Conservation (phyloP, 2,888 invertebrate genomes). For the Caenorhabditis uteleia region DNA sequence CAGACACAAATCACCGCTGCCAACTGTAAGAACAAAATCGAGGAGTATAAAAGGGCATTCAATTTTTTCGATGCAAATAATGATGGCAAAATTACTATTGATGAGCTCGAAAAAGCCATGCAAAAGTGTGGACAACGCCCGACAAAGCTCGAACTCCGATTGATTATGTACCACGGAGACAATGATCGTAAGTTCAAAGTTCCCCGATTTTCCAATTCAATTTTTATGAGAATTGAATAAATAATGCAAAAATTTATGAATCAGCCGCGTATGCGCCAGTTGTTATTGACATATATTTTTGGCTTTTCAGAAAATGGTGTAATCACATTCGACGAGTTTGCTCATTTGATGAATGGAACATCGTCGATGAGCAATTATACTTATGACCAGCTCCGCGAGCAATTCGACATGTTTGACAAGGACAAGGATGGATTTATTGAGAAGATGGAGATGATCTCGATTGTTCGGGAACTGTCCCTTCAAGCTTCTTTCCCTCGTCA, state of each 20-base stretch:
- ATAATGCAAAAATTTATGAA: slow-evolving; percentile 1
- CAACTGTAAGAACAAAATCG: slow-evolving; percentile 34
- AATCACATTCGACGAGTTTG: slow-evolving; percentile 68
- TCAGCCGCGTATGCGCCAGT: too few species aligned
- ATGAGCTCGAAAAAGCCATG: slow-evolving; percentile 65
- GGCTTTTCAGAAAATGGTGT: slow-evolving; percentile 67
- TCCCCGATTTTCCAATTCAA: background rate
- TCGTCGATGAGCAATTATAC: slow-evolving; percentile 49
- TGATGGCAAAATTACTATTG: slow-evolving; percentile 65
- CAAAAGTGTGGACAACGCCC: slow-evolving; percentile 66
- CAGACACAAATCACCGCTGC: slow-evolving; percentile 21
- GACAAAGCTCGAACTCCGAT: slow-evolving; percentile 61
- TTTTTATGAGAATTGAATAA: background rate
- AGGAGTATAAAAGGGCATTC: slow-evolving; percentile 65
- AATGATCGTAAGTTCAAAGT: slow-evolving; percentile 64
- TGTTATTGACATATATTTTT: too few species aligned
- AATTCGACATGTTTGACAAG: slow-evolving; percentile 67
- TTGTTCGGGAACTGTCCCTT: slow-evolving; percentile 62
- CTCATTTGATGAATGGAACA: slow-evolving; percentile 57
- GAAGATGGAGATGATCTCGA: slow-evolving; percentile 62
- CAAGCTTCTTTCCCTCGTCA: slow-evolving; percentile 59
- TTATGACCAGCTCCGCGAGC: slow-evolving; percentile 57
- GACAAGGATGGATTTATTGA: slow-evolving; percentile 68
- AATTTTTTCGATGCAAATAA: slow-evolving; percentile 67
- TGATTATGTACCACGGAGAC: slow-evolving; percentile 67